These are phyloP conservation scores for Spea bombifrons DNA, from an alignment of 2,113 vertebrate genomes.

Conservation along the genomic window DNA sequence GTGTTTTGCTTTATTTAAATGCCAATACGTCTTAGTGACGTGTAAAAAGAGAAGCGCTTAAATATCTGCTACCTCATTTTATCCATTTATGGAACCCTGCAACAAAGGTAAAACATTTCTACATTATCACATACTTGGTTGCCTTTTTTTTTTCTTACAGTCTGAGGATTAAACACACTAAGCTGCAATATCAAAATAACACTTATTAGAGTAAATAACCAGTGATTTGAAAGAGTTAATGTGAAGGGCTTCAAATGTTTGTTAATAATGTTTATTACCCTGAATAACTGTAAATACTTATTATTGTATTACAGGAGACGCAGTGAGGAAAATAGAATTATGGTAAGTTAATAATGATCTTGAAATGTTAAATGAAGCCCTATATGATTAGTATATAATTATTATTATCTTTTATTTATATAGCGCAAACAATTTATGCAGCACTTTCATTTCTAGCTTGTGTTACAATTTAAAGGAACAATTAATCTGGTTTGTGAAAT, in stretches of 20 bases:
- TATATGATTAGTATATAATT: no score
- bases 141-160: conserved; percentile 25
- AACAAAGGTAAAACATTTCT: conserved; percentile 39
- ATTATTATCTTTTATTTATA: no score
- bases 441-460: no score
- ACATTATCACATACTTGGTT: background rate
- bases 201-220: background rate
- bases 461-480: no score
- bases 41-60: conserved; percentile 45
- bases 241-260: background rate
- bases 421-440: no score
- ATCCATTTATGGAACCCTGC: conserved; percentile 28
- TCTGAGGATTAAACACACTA: background rate
- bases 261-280: conserved; percentile 7
- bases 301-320: conserved; percentile 16
- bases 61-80: conserved; percentile 27
- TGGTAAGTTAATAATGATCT: conserved; percentile 52
- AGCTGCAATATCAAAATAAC: background rate
- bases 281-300: background rate
- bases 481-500: no score
- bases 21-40: background rate
- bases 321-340: conserved; percentile 52
- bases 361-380: background rate
- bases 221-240: background rate
- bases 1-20: conserved; percentile 3